These are phyloP conservation scores for Sesia apiformis DNA, from an alignment of 2,888 invertebrate species.

Conservation along the genomic window DNA sequence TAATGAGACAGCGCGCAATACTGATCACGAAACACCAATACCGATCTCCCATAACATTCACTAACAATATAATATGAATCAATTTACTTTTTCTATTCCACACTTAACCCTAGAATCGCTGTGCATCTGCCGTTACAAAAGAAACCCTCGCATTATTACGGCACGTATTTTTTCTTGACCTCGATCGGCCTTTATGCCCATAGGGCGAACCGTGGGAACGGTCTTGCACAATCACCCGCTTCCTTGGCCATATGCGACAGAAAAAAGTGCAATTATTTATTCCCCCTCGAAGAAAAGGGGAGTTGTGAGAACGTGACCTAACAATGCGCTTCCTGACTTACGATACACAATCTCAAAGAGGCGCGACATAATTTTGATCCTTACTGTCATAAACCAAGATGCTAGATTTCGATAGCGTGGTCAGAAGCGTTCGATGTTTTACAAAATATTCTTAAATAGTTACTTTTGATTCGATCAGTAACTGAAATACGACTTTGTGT, in stretches of 20 bases:
- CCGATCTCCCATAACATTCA: slow-evolving; percentile 14
- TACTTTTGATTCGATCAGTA: slow-evolving; percentile 14
- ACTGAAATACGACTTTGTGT: slow-evolving; percentile 22
- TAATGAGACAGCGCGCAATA: no score
- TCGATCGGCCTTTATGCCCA: slow-evolving; percentile 62
- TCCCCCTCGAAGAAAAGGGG: slow-evolving; percentile 73
- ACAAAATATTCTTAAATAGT: slow-evolving; percentile 48
- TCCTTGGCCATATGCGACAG: slow-evolving; percentile 74
- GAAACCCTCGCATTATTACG: slow-evolving; percentile 60
- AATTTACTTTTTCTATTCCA: slow-evolving; percentile 55
- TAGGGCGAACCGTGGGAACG: slow-evolving; percentile 72
- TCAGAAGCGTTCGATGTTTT: slow-evolving; percentile 34
- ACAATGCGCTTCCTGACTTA: slow-evolving; percentile 74
- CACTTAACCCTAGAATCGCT: slow-evolving; percentile 60
- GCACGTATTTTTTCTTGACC: slow-evolving; percentile 74
- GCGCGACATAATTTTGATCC: slow-evolving; percentile 38
- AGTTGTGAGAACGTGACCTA: slow-evolving; percentile 74
- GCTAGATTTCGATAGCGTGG: slow-evolving; percentile 36
- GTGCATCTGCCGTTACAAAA: slow-evolving; percentile 66
- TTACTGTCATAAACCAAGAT: slow-evolving; percentile 35
- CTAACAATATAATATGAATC: slow-evolving; percentile 26
- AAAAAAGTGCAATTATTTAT: slow-evolving; percentile 75
- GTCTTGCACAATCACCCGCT: slow-evolving; percentile 65
- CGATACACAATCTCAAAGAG: slow-evolving; percentile 46
- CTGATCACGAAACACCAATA: slow-evolving; percentile 1